Evolutionary conservation across 2,888 invertebrate species (phyloP), one percentile per base, ranked within the genome.

Genomic region (Trichacis sp.): DNA sequence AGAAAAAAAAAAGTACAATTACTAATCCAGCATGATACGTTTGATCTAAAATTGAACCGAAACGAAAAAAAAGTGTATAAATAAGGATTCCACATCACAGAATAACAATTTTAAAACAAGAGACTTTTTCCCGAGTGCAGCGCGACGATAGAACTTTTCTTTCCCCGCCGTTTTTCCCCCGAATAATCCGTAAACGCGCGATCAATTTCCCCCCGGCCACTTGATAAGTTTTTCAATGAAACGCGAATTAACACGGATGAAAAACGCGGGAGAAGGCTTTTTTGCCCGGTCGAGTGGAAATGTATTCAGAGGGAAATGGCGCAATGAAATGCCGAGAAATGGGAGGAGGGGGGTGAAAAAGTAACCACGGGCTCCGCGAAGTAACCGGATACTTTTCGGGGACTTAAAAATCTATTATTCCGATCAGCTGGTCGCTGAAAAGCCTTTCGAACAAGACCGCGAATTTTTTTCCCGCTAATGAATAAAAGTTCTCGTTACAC

Each of bases 371-470:
- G 33, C 52, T 51, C 40, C 30, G 52, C 54, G 50, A 66, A 66
- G 62, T 50, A 52, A 46, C 36, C 57, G 51, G 38, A 33, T 56
- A 55, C 52, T 43, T 59, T 66, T 62, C 48, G 42, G 45, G 24
- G 46, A 40, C 54, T 55, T 33, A 43, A 53, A 55, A 62, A 66
- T 62, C 61, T 59, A 59, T 62, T 59, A 62, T 66, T 57, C 62
- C 55, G 63, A 67, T 67, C 62, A 62, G 55, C 58, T 58, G 49
- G 59, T 52, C n/a, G n/a, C n/a, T n/a, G n/a, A n/a, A n/a, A n/a
- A n/a, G n/a, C n/a, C n/a, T n/a, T n/a, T n/a, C n/a, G n/a, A n/a
- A n/a, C n/a, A n/a, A n/a, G n/a, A n/a, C n/a, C n/a, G n/a, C n/a
- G n/a, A n/a, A n/a, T n/a, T n/a, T n/a, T n/a, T n/a, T n/a, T n/a